These are phyloP conservation scores for Anticlea derivata DNA, from an alignment of 2,888 invertebrate genomes.

Conservation along the genomic window DNA sequence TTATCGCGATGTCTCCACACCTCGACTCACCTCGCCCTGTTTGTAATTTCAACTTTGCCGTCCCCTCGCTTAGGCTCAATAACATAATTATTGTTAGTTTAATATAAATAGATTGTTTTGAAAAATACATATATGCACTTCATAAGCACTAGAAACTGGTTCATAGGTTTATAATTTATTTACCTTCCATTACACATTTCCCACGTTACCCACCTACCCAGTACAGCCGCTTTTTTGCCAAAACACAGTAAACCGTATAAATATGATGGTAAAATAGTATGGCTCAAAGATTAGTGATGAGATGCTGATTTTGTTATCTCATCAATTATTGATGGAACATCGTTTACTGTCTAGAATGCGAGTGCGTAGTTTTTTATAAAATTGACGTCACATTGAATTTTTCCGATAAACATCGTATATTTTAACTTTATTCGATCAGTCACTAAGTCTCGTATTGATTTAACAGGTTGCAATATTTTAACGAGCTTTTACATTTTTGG, in stretches of 20 bases:
- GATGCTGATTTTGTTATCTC: constrained; percentile 17
- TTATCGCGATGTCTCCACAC: constrained; percentile 74
- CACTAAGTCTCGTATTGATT: constrained; percentile 26
- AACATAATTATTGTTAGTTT: no score
- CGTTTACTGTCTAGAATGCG: constrained; percentile 20
- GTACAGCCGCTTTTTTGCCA: no score
- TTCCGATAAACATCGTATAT: background rate
- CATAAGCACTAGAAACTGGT: no score
- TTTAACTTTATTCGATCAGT: background rate
- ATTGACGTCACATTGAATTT: background rate
- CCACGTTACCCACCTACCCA: no score
- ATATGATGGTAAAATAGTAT: background rate
- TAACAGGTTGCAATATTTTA: constrained; percentile 35
- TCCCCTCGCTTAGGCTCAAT: constrained; percentile 34
- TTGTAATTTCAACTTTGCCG: constrained; percentile 59
- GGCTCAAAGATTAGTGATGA: constrained; percentile 6
- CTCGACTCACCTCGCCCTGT: constrained; percentile 59
- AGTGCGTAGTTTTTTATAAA: constrained; percentile 6
- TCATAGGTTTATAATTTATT: no score
- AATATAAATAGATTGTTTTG: no score
- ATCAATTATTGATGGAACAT: constrained; percentile 17
- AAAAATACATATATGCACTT: no score
- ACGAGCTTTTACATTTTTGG: constrained; percentile 49
- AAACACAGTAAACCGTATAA: no score
- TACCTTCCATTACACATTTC: no score